phyloP scores from a whole-genome alignment of 2,888 invertebrate genomes.

The Drosophila meridiana region DNA sequence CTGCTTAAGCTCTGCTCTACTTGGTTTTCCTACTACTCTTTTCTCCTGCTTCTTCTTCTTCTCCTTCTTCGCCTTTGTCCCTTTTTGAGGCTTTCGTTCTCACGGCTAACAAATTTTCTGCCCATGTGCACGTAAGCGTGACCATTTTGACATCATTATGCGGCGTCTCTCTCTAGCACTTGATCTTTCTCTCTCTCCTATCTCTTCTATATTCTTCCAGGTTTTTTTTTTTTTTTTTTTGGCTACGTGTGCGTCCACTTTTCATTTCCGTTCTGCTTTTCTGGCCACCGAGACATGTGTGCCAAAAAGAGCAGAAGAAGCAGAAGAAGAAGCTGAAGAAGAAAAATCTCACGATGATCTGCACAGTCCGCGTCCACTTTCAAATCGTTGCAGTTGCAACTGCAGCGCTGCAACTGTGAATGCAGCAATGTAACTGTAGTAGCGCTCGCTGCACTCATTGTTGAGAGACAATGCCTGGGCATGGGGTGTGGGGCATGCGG shows the following conservation, averaged over 20 bases:
- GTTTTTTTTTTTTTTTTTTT: neutral
- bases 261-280: constrained; percentile 68
- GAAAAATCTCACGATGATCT: constrained; percentile 59
- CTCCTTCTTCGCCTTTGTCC: constrained; percentile 14
- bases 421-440: constrained; percentile 20
- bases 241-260: constrained; percentile 64
- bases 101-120: constrained; percentile 48
- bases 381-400: constrained; percentile 20
- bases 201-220: neutral
- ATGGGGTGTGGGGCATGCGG: neutral
- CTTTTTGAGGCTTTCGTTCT: constrained; percentile 43
- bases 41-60: neutral
- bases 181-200: neutral
- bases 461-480: constrained; percentile 31
- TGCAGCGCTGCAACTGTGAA: constrained; percentile 21
- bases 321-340: constrained; percentile 22
- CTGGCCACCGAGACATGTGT: constrained; percentile 31
- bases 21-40: neutral
- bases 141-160: constrained; percentile 69
- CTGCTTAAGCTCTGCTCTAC: neutral
- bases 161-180: neutral
- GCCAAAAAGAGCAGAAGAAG: constrained; percentile 7
- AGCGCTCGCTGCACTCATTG: constrained; percentile 32
- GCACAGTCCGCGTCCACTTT: constrained; percentile 21
- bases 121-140: constrained; percentile 69